Base-by-base conservation (phyloP, 30 jellyfish, hydroid and myxozoan genomes). In the Cassiopea andromeda region DNA sequence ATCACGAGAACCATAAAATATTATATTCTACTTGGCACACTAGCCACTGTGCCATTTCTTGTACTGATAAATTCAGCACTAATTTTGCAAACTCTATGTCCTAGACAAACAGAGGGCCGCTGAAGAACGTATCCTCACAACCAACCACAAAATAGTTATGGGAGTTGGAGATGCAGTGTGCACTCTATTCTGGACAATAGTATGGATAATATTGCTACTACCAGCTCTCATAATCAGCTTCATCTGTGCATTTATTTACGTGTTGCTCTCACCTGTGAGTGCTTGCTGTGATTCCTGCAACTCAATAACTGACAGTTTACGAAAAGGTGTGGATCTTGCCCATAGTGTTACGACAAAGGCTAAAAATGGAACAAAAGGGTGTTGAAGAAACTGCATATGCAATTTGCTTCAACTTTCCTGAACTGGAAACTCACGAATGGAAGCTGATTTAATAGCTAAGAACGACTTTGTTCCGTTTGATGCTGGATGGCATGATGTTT, bases 121-220 rank as follows among this genome's bases (percentile, higher is more conserved):
- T 27, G 38, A 27, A 27, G 38, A 27, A 27, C 38, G 38, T 27
- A 54, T 3, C 64, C 12, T 6, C 7, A 10, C 64, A 54, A 54
- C 0, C 0, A 54, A 10, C 64, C 7, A 54, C 12, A 54, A 3
- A 27, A 3, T 6, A 38, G 54, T n/a, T n/a, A 92, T 92, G 98
- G 98, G 98, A 10, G 98, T 94, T 48, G 87, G 95, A 10, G 98
- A 92, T 80, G 98, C 98, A 1, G 58, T 92, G 1, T 87, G 94
- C 43, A 92, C 98, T 7, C 72, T 92, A 46, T 92, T 92, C 59
- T 92, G 98, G 98, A 78, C 95, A n/a, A 27, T 92, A 9, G 88
- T 92, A 14, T 92, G 98, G 98, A 70, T 92, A 67, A 85, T 92
- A 45, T 73, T 87, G 0, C 59, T 87, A 69, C 27, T 92, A 12